Evolutionary conservation across 2,797 vertebrate genomes (phyloP).

Genomic region (Gobionotothen gibberifrons): DNA sequence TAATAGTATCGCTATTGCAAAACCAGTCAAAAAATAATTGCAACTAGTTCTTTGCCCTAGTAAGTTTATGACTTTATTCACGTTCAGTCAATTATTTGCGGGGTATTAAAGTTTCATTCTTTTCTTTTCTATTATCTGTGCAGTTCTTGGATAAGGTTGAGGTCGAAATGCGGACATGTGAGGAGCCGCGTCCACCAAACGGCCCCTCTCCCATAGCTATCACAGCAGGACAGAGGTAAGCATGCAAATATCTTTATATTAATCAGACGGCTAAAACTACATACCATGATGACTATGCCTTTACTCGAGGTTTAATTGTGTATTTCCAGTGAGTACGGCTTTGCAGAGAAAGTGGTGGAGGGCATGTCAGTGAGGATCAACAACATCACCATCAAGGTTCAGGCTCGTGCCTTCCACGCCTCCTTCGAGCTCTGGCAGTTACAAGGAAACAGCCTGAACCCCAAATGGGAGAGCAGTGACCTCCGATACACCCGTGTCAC

Average conservation of each 20-base stretch:
- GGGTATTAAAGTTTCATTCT: constrained; percentile 17
- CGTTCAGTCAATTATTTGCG: constrained; percentile 4
- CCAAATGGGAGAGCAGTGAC: constrained; percentile 95
- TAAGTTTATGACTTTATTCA: background rate
- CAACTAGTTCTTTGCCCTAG: no score
- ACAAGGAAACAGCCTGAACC: constrained; percentile 97
- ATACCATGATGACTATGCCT: background rate
- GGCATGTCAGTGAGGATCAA: constrained; percentile 97
- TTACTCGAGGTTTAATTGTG: background rate
- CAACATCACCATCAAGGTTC: constrained; percentile 97
- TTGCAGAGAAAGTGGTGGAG: constrained; percentile 98
- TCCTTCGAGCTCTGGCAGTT: constrained; percentile 98
- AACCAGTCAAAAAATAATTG: no score
- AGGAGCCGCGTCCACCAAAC: constrained; percentile 95
- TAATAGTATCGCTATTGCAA: no score
- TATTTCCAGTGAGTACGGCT: constrained; percentile 93
- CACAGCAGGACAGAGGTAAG: constrained; percentile 95
- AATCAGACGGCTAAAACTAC: background rate
- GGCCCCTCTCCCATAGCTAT: constrained; percentile 98
- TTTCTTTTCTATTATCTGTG: constrained; percentile 19
- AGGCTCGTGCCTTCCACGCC: constrained; percentile 94
- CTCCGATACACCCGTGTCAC: constrained; percentile 94
- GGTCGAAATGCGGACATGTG: constrained; percentile 98
- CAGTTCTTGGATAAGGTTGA: constrained; percentile 98
- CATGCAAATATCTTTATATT: background rate